Percentiles rank a stretch among this genome's conserved stretches.
phyloP scores from a whole-genome alignment of 2,113 vertebrate genomes.

The Muntiacus reevesi region DNA sequence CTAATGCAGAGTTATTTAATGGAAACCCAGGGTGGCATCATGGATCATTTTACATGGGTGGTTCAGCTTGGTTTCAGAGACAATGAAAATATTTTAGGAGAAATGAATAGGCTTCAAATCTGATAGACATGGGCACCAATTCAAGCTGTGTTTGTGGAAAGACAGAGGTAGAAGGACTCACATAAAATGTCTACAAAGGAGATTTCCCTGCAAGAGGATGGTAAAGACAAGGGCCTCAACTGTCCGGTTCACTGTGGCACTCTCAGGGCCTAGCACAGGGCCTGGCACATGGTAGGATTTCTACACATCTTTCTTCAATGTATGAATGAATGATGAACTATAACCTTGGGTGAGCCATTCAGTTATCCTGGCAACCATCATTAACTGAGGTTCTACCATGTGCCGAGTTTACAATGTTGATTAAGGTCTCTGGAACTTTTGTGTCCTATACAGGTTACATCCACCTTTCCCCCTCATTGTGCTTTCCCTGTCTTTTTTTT shows the following conservation, averaged over 20 bases:
- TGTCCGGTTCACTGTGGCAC: background rate
- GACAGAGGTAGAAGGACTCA: background rate
- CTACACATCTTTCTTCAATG: background rate
- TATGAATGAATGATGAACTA: background rate
- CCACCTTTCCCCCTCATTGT: background rate
- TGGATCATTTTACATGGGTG: background rate
- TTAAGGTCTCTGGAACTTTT: background rate
- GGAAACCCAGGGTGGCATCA: background rate
- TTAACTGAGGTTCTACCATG: background rate
- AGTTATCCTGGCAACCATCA: background rate
- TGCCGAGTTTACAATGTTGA: background rate
- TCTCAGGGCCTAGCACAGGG: background rate
- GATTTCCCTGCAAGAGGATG: background rate
- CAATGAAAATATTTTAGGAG: slow-evolving; percentile 7
- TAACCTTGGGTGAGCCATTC: background rate
- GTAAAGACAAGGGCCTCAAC: background rate
- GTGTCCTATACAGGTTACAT: background rate
- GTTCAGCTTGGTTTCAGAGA: background rate
- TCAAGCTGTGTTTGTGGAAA: background rate
- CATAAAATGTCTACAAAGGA: background rate
- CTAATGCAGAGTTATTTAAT: background rate
- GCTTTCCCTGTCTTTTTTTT: background rate
- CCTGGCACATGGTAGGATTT: background rate
- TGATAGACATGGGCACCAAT: background rate
- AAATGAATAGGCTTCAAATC: background rate